phyloP scores from a whole-genome alignment of 1,140 invertebrate genomes.

The Cyphomyrmex costatus region DNA sequence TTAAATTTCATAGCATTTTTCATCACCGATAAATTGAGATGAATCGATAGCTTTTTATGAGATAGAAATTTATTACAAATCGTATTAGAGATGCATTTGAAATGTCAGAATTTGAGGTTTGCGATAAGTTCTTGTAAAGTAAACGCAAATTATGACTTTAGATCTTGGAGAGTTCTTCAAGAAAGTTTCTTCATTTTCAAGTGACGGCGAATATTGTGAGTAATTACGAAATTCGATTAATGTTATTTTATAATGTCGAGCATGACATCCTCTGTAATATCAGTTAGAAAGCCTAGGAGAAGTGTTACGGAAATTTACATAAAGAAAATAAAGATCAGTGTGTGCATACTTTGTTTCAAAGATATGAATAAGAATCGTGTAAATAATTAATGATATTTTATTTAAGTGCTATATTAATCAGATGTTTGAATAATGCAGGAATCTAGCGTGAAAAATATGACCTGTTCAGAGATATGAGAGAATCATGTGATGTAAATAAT shows the following conservation, averaged over 20 bases:
- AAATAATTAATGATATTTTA: constrained; percentile 1
- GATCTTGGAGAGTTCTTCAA: constrained; percentile 25
- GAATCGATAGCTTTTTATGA: constrained; percentile 3
- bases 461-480: background rate
- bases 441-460: background rate
- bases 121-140: constrained; percentile 12
- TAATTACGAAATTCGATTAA: constrained; percentile 47
- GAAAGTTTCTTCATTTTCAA: constrained; percentile 25
- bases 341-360: background rate
- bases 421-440: background rate
- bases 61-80: constrained; percentile 38
- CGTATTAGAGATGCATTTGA: background rate
- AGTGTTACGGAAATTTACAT: background rate
- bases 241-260: constrained; percentile 6
- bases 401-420: background rate
- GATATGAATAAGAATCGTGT: background rate
- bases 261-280: constrained; percentile 20
- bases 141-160: constrained; percentile 16
- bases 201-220: constrained; percentile 22
- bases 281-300: background rate
- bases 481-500: background rate
- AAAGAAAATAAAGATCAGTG: background rate
- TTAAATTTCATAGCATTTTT: background rate
- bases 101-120: constrained; percentile 16
- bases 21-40: background rate